Conservation (phyloP, 92 coral and sea anemone species). For the Desmophyllum pertusum region DNA sequence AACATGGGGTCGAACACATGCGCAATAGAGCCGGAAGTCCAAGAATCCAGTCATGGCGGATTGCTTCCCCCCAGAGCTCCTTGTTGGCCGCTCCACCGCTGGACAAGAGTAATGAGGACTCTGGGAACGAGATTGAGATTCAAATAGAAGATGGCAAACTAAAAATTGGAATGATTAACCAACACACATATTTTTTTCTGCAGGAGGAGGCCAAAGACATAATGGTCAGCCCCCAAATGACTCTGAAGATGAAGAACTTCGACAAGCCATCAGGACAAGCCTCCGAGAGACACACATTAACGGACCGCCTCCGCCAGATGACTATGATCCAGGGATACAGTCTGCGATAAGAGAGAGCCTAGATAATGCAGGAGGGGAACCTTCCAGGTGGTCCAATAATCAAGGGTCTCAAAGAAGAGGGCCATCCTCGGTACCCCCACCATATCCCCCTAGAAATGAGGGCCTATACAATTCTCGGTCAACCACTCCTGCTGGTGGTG, state of each 20-base stretch:
- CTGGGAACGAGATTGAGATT: too few relatives aligned
- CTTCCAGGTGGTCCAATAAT: constrained; percentile 26
- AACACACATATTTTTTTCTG: background rate
- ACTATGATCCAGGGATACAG: constrained; percentile 78
- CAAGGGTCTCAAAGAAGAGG: constrained; percentile 15
- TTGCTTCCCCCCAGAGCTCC: too few relatives aligned
- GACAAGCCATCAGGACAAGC: constrained; percentile 92
- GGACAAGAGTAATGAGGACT: too few relatives aligned
- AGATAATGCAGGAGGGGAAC: constrained; percentile 29
- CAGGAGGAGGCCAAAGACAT: constrained; percentile 54
- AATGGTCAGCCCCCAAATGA: constrained; percentile 21
- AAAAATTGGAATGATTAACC: too few relatives aligned
- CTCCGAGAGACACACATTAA: constrained; percentile 75
- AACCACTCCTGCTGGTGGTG: constrained; percentile 3
- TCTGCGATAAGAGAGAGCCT: constrained; percentile 73
- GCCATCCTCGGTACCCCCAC: constrained; percentile 15
- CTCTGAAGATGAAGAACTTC: constrained; percentile 82
- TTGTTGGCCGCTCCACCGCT: too few relatives aligned
- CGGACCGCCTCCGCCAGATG: constrained; percentile 30
- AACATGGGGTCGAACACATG: too few relatives aligned
- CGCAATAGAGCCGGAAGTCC: too few relatives aligned
- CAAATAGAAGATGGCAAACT: too few relatives aligned
- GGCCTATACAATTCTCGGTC: constrained; percentile 18
- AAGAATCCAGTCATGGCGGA: too few relatives aligned
- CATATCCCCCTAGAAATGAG: constrained; percentile 21